phyloP scores from a whole-genome alignment of 2,113 vertebrate species.

The Raja brachyura region DNA sequence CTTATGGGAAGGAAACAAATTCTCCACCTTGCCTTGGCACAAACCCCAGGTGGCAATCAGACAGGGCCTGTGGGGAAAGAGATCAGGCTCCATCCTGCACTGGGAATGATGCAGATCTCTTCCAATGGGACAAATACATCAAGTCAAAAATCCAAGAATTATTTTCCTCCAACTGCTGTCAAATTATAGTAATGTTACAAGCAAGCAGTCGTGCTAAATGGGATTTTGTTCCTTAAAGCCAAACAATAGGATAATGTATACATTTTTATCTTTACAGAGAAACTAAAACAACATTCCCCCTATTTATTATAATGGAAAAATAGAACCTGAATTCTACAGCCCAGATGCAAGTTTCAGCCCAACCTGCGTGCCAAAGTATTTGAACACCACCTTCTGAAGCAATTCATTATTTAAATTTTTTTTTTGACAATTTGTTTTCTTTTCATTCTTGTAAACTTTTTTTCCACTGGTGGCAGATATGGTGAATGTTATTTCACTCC shows the following conservation, averaged over 20 bases:
- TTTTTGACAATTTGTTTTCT: background rate
- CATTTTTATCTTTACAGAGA: slow-evolving; percentile 5
- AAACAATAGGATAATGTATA: background rate
- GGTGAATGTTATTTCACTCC: background rate
- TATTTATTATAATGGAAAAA: background rate
- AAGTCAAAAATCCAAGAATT: background rate
- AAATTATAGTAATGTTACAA: background rate
- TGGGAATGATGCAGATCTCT: too few relatives aligned
- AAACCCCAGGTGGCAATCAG: background rate
- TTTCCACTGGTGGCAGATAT: background rate
- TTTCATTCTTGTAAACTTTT: background rate
- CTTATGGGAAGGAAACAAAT: background rate
- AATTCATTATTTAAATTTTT: background rate
- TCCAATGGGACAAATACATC: background rate
- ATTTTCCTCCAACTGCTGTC: background rate
- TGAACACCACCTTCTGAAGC: background rate
- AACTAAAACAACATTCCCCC: background rate
- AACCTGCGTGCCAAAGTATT: background rate
- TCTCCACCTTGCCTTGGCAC: background rate
- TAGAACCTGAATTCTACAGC: background rate
- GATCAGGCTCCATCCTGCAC: background rate
- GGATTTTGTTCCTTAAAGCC: background rate
- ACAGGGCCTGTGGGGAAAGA: background rate
- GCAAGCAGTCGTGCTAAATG: background rate
- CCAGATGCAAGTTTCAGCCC: background rate